Conservation (phyloP, 2,797 vertebrate genomes). For the Oreonectes daqikongensis region DNA sequence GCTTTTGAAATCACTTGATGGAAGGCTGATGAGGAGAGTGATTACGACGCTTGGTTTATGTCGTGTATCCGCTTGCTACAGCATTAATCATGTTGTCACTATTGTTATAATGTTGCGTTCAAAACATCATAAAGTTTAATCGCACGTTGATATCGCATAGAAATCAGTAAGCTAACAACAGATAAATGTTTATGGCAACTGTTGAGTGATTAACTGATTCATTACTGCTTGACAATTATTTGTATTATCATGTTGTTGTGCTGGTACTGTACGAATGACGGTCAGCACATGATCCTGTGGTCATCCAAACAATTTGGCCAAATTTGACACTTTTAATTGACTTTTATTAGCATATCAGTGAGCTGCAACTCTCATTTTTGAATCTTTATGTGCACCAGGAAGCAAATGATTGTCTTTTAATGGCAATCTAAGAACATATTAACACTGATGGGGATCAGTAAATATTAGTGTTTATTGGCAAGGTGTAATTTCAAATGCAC, state of each 20-base stretch:
- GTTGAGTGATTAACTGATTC: neutral
- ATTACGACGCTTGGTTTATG: slow-evolving; percentile 28
- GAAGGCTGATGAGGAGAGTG: slow-evolving; percentile 59
- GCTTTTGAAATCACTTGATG: slow-evolving; percentile 68
- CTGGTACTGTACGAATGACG: neutral
- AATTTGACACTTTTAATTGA: slow-evolving; percentile 35
- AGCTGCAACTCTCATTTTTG: slow-evolving; percentile 40
- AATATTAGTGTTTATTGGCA: slow-evolving; percentile 50
- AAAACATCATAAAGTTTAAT: slow-evolving; percentile 17
- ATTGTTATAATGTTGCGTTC: slow-evolving; percentile 2
- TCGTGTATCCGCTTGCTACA: neutral
- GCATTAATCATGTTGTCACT: slow-evolving; percentile 23
- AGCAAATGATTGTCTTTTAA: slow-evolving; percentile 55
- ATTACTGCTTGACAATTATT: neutral
- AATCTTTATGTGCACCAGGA: slow-evolving; percentile 36
- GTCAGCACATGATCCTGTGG: neutral
- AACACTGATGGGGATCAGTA: slow-evolving; percentile 46
- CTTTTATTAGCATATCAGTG: slow-evolving; percentile 27
- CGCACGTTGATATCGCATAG: neutral
- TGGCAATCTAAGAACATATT: slow-evolving; percentile 38
- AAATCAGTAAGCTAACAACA: slow-evolving; percentile 4
- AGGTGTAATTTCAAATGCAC: slow-evolving; percentile 45
- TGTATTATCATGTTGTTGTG: neutral
- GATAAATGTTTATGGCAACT: neutral
- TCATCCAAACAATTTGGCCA: slow-evolving; percentile 6